phyloP scores from a whole-genome alignment of 2,888 invertebrate species.

The Podotricha telesiphe region DNA sequence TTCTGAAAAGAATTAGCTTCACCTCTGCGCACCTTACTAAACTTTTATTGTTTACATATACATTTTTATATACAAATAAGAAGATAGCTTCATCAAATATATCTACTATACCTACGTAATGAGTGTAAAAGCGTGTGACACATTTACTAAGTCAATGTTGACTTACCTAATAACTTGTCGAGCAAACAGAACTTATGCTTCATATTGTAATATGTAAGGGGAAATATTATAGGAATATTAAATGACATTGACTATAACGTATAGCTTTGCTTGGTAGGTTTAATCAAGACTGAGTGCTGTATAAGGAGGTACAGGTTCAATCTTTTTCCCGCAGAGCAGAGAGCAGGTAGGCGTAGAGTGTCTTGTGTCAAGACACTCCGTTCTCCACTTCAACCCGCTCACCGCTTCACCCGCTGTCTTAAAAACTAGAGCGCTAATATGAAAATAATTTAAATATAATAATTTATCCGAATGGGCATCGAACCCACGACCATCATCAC shows the following conservation, averaged over 20 bases:
- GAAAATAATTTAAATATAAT: no score
- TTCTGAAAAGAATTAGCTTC: no score
- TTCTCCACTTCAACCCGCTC: no score
- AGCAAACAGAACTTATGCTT: constrained; percentile 26
- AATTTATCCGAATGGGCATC: no score
- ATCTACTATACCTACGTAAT: constrained; percentile 7
- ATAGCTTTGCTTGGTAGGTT: not conserved
- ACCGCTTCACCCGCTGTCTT: no score
- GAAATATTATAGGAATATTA: constrained; percentile 10
- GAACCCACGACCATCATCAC: no score
- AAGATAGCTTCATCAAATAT: not conserved
- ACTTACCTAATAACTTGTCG: constrained; percentile 35
- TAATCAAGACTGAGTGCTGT: not conserved
- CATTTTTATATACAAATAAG: not conserved
- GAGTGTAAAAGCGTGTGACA: constrained; percentile 28
- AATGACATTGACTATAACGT: not conserved
- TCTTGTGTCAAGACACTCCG: no score
- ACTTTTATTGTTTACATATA: not conserved
- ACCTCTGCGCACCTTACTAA: no score
- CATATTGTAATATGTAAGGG: constrained; percentile 8
- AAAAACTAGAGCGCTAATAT: no score
- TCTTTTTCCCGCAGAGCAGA: no score
- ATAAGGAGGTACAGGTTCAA: no score
- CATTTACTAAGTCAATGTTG: constrained; percentile 30
- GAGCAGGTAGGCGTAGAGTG: no score